Conservation (phyloP, 2,113 vertebrate genomes). For the Echinops telfairi region DNA sequence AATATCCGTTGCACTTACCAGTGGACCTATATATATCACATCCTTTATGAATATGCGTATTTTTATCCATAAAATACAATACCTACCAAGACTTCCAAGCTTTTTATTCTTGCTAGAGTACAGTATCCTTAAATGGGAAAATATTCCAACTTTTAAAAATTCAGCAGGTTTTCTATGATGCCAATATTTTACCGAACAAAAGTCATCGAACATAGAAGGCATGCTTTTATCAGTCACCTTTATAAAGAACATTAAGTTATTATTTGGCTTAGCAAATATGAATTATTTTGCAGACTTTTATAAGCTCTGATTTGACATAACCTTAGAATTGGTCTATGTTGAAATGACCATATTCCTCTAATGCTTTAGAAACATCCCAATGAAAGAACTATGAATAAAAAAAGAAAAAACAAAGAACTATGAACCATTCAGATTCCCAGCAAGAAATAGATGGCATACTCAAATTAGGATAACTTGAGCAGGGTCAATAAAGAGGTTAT, state of each 20-base stretch:
- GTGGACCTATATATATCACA: background rate
- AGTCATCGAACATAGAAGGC: slow-evolving; percentile 10
- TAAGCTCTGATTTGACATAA: background rate
- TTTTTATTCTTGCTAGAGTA: slow-evolving; percentile 32
- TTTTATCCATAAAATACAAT: slow-evolving; percentile 21
- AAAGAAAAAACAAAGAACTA: no score
- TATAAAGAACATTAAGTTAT: background rate
- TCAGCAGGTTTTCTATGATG: background rate
- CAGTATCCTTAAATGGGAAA: background rate
- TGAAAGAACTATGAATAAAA: background rate
- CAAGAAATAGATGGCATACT: background rate
- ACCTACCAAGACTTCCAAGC: background rate
- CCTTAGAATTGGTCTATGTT: background rate
- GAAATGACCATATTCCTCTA: background rate
- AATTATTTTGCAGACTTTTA: background rate
- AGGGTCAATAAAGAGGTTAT: background rate
- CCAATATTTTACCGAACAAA: slow-evolving; percentile 16
- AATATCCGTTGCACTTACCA: background rate
- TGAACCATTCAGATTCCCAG: background rate
- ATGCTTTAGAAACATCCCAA: background rate
- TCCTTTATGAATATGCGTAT: slow-evolving; percentile 34
- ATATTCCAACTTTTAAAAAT: slow-evolving; percentile 41
- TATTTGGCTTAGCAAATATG: background rate
- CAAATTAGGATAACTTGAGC: slow-evolving; percentile 3
- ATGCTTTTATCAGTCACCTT: background rate